Conservation (phyloP, 2,113 vertebrate species). For the Pandion haliaetus region DNA sequence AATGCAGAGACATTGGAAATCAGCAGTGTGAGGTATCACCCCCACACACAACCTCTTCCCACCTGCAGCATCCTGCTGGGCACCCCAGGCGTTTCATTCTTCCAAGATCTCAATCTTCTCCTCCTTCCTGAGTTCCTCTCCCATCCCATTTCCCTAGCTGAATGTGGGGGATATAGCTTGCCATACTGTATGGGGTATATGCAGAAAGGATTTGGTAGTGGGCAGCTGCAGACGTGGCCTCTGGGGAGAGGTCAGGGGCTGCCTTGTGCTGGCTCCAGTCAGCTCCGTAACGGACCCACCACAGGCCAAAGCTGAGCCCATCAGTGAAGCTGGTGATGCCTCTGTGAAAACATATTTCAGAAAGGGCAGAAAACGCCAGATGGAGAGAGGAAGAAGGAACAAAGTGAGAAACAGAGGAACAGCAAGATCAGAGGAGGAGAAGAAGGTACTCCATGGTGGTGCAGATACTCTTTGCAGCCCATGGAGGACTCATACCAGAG, state of each 20-base stretch:
- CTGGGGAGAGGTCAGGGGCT: background rate
- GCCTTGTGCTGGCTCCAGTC: background rate
- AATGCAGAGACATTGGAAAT: background rate
- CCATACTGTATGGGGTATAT: background rate
- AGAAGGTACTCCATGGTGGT: background rate
- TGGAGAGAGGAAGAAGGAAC: background rate
- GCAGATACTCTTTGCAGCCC: background rate
- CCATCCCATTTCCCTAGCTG: background rate
- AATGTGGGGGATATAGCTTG: background rate
- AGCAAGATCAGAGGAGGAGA: background rate
- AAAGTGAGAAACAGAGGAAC: background rate
- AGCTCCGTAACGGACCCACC: rapidly evolving
- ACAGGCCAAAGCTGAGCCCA: background rate
- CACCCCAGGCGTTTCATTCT: background rate
- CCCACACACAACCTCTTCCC: background rate
- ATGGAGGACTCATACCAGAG: background rate
- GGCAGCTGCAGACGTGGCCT: too few relatives aligned
- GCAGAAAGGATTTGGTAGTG: background rate
- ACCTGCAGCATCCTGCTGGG: background rate
- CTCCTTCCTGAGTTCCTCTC: background rate
- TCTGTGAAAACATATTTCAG: background rate
- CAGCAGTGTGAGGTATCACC: background rate
- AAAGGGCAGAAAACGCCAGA: background rate
- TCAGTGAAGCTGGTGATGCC: background rate
- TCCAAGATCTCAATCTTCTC: background rate